Evolutionary conservation across 2,113 vertebrate genomes (phyloP).

Genomic region (Vidua macroura): DNA sequence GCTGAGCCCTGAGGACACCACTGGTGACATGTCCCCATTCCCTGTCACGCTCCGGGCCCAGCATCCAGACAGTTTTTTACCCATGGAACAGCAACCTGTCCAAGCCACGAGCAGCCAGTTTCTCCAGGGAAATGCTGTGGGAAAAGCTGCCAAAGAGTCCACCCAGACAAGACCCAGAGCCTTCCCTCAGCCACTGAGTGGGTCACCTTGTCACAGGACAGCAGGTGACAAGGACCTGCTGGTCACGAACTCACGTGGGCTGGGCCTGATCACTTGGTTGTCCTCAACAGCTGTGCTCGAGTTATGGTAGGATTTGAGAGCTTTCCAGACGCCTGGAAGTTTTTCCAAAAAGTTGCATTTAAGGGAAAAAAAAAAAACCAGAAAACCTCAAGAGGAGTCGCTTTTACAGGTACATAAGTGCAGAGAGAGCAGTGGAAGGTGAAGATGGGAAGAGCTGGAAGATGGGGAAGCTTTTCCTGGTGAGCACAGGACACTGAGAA

Average conservation of each 20-base stretch:
- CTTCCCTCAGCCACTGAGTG: not conserved
- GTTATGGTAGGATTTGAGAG: not conserved
- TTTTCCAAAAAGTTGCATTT: not conserved
- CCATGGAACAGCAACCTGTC: not conserved
- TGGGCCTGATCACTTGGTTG: not conserved
- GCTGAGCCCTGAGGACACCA: not conserved
- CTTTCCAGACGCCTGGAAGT: not conserved
- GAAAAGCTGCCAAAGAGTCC: not conserved
- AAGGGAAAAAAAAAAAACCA: fast-evolving
- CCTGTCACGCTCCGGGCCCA: not conserved
- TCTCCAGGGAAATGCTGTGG: not conserved
- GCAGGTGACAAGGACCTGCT: not conserved
- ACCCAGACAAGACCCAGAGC: not conserved
- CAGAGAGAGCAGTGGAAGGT: not conserved
- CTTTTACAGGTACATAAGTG: fast-evolving
- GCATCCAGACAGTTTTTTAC: not conserved
- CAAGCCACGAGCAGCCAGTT: not conserved
- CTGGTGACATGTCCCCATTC: not conserved
- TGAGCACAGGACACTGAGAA: not conserved
- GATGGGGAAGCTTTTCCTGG: not conserved
- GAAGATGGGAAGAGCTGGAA: not conserved
- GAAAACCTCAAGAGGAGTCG: not conserved
- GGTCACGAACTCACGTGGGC: fast-evolving
- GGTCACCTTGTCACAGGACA: not conserved
- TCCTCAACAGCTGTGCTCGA: not conserved